Evolutionary conservation across 2,797 vertebrate species (phyloP).

Genomic region (Ceyx erithaca): DNA sequence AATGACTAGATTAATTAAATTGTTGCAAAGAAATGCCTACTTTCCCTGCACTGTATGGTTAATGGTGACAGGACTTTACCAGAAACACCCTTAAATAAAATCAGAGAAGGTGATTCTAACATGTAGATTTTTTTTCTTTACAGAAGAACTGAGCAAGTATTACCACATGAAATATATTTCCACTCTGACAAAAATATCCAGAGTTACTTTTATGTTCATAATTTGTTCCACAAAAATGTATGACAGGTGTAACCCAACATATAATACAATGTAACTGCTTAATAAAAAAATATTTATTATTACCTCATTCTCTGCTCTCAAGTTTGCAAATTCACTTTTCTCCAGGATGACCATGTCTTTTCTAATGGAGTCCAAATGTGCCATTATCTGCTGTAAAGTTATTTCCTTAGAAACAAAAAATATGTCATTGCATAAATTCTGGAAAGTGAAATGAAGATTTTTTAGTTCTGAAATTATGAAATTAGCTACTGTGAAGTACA

Average conservation of each 20-base stretch:
- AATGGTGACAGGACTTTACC: neutral
- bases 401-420: slow-evolving; percentile 83
- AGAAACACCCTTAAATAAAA: neutral
- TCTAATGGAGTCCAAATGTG: slow-evolving; percentile 93
- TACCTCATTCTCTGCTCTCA: slow-evolving; percentile 93
- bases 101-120: neutral
- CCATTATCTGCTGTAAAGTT: slow-evolving; percentile 93
- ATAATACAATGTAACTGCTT: neutral
- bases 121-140: neutral
- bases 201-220: neutral
- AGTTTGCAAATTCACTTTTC: slow-evolving; percentile 96
- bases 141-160: neutral
- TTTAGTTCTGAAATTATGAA: neutral
- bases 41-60: neutral
- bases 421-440: neutral
- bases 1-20: neutral
- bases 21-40: neutral
- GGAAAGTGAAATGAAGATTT: neutral
- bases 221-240: neutral
- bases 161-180: neutral
- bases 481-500: neutral
- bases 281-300: neutral
- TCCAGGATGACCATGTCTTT: slow-evolving; percentile 99
- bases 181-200: neutral
- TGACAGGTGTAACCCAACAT: neutral